Evolutionary conservation across 53 echinoderm and acorn worm species (phyloP), one percentile per base, ranked within the genome.

Genomic region (Zoroaster sp.): DNA sequence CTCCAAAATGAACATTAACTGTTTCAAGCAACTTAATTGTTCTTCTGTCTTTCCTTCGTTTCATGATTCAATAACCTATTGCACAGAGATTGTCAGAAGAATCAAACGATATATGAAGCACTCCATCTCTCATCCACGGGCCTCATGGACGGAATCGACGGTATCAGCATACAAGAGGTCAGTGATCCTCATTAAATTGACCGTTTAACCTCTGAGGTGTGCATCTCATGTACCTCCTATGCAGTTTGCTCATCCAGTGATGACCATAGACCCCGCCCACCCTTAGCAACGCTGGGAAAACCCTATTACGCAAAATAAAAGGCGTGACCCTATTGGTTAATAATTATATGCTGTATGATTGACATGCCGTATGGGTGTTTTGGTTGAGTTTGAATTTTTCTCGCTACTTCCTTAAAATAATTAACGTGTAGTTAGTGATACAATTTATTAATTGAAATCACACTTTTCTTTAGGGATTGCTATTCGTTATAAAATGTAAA

Each of bases 61-160:
- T 73, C 4, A 6, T 71, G 4, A 35, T 17, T 73, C 23, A 17
- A 12, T n/a, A 23, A 9, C 2, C 36, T 47, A 5, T 30, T 13
- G 4, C n/a, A 21, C 76, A 78, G 78, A 13, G 85, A 85, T 51
- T 85, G 85, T 20, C 35, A 36, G 38, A 21, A 85, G 25, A 44
- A 85, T 46, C 85, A 85, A 70, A 49, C 85, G n/a, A 6, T 85
- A 49, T 85, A 85, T 33, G 36, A 46, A 37, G 85, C 85, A 32
- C 23, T 85, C 37, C 85, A 85, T 12, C 85, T 85, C 35, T 47
- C 85, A 36, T 85, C 85, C 1, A 70, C 71, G 4, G 85, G 85
- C 12, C 85, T 85, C 12, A 20, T 85, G 4, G 85, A 85, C 52
- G 71, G 35, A 5, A 15, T 85, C 12, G 85, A 85, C 71, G 71